These are phyloP conservation scores for Lucilia sericata DNA, from an alignment of 1,140 invertebrate species.

Conservation along the genomic window DNA sequence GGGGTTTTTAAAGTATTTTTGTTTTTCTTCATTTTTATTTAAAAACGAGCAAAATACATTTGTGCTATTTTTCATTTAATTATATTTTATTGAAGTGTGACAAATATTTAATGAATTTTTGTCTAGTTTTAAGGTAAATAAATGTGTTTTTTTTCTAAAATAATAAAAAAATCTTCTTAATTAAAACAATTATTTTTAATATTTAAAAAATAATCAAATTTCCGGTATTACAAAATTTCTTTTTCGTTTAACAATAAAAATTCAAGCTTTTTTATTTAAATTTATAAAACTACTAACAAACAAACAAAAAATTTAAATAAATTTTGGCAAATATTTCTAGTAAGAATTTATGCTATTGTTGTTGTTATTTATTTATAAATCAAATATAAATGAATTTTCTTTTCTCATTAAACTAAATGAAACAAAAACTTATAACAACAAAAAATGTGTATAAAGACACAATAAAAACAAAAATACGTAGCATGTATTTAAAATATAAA, in stretches of 20 bases:
- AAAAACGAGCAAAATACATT: background rate
- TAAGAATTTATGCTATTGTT: background rate
- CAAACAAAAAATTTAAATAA: background rate
- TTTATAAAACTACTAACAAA: background rate
- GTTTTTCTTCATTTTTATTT: background rate
- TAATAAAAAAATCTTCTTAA: background rate
- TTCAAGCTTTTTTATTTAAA: background rate
- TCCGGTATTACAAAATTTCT: background rate
- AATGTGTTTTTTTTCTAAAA: background rate
- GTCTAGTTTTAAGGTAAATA: background rate
- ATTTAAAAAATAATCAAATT: slow-evolving; percentile 7
- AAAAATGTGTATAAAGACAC: background rate
- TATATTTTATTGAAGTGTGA: slow-evolving; percentile 43
- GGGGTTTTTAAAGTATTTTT: background rate
- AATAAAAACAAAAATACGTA: background rate
- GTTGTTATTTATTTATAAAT: background rate
- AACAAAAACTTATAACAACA: background rate
- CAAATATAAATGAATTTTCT: background rate
- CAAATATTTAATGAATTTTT: slow-evolving; percentile 40
- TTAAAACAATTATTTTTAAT: slow-evolving; percentile 1
- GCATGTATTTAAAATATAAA: background rate
- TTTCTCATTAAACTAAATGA: background rate
- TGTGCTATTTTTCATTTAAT: slow-evolving; percentile 37
- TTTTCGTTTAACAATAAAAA: background rate
- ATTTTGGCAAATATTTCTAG: slow-evolving; percentile 1